A percentile compares a stretch with the other conserved stretches of the same genome.
Evolutionary conservation across 30 jellyfish, hydroid and myxozoan genomes (phyloP).

Genomic region (Morbakka virulenta): DNA sequence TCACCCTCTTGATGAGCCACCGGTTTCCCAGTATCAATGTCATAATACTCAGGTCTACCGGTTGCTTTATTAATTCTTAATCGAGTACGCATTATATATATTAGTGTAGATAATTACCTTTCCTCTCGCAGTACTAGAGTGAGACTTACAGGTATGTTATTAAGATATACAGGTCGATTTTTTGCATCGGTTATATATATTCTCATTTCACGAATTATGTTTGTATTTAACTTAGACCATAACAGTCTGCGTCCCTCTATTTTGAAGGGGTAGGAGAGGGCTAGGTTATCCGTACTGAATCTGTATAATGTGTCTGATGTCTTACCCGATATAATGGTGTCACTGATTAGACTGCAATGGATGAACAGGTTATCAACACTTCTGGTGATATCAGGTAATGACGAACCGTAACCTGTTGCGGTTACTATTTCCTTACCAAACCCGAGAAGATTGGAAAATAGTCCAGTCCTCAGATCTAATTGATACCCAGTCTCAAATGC

Average conservation of each 20-base stretch:
- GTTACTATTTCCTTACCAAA: conserved; percentile 7
- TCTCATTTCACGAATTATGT: neutral
- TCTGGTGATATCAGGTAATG: conserved; percentile 17
- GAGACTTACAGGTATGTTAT: conserved; percentile 1
- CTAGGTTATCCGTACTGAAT: conserved; percentile 6
- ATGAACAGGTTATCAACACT: conserved; percentile 2
- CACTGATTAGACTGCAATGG: neutral
- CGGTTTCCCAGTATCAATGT: conserved; percentile 1
- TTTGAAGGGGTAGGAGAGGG: conserved; percentile 11
- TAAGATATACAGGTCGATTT: conserved; percentile 3
- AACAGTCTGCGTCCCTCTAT: conserved; percentile 21
- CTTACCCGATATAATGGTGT: conserved; percentile 2
- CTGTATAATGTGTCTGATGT: conserved; percentile 2
- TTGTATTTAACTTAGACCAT: conserved; percentile 3
- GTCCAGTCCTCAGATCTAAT: conserved; percentile 4
- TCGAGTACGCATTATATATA: no score
- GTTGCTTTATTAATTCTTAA: no score
- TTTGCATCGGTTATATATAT: conserved; percentile 17
- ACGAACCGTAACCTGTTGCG: neutral
- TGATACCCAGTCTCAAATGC: conserved; percentile 14
- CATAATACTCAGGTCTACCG: neutral
- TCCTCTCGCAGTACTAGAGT: neutral
- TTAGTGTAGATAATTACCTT: no score
- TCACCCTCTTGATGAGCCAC: neutral
- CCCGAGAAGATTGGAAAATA: conserved; percentile 4